Conservation (phyloP, 2,888 invertebrate species). For the Encarsia formosa region DNA sequence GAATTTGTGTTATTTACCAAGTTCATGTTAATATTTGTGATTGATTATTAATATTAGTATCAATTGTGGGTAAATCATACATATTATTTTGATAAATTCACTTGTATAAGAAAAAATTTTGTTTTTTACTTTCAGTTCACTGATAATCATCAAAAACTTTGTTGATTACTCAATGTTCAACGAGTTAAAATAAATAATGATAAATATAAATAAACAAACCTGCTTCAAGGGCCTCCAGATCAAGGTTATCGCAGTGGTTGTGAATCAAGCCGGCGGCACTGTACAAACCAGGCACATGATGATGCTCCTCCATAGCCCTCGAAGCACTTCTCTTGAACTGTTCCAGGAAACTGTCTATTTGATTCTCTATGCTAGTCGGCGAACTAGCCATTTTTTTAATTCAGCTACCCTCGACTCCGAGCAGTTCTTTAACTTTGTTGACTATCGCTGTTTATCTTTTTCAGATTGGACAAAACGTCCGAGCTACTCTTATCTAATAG, state of each 20-base stretch:
- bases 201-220: slow-evolving; percentile 39
- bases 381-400: slow-evolving; percentile 57
- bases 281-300: slow-evolving; percentile 35
- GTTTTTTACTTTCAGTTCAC: too few species aligned
- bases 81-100: too few species aligned
- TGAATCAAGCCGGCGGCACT: slow-evolving; percentile 44
- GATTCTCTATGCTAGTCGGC: slow-evolving; percentile 72
- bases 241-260: slow-evolving; percentile 46
- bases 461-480: background rate
- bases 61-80: too few species aligned
- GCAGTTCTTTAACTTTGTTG: background rate
- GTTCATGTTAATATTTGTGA: too few species aligned
- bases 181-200: too few species aligned
- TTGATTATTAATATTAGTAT: too few species aligned
- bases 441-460: background rate
- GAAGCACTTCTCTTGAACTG: slow-evolving; percentile 77
- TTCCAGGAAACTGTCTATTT: slow-evolving; percentile 80
- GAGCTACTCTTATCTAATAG: background rate
- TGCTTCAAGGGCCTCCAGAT: slow-evolving; percentile 47
- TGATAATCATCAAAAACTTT: too few species aligned
- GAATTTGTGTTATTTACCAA: too few species aligned
- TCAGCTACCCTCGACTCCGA: background rate
- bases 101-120: too few species aligned
- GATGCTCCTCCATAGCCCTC: slow-evolving; percentile 65
- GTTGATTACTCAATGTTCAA: too few species aligned